phyloP scores from a whole-genome alignment of 35 echinoderm and acorn worm species.

The Stichopus chloronotus region DNA sequence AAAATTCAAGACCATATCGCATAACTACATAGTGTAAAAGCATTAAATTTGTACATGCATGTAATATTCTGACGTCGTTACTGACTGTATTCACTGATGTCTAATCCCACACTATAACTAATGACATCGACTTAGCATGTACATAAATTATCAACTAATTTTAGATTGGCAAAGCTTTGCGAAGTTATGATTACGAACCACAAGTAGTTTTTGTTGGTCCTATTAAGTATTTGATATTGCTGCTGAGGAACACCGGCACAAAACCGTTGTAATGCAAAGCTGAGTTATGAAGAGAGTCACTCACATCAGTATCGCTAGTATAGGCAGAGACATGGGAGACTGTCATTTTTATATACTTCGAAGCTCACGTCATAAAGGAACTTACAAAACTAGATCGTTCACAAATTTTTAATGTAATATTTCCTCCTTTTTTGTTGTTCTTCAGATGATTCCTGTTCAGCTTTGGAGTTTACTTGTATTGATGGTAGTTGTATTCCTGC shows the following conservation, averaged over 20 bases:
- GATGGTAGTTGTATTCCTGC: background rate
- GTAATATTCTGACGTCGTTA: too few species aligned
- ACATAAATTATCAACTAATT: too few species aligned
- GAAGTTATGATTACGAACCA: background rate
- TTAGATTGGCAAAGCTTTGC: background rate
- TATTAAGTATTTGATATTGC: background rate
- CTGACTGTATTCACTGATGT: too few species aligned
- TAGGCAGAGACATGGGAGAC: too few species aligned
- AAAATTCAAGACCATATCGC: too few species aligned
- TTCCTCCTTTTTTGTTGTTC: background rate
- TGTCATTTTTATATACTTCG: too few species aligned
- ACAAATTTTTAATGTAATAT: background rate
- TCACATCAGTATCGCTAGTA: background rate
- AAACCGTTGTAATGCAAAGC: background rate
- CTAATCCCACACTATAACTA: too few species aligned
- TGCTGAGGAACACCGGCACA: background rate
- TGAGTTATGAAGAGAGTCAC: background rate
- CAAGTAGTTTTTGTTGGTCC: background rate
- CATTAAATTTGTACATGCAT: too few species aligned
- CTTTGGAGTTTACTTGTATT: background rate
- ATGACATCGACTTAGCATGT: too few species aligned
- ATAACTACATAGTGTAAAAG: too few species aligned
- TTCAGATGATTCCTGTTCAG: background rate
- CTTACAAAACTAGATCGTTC: background rate
- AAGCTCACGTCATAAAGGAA: background rate